Base-by-base conservation (phyloP, 1,140 invertebrate species). In the Microplitis demolitor region DNA sequence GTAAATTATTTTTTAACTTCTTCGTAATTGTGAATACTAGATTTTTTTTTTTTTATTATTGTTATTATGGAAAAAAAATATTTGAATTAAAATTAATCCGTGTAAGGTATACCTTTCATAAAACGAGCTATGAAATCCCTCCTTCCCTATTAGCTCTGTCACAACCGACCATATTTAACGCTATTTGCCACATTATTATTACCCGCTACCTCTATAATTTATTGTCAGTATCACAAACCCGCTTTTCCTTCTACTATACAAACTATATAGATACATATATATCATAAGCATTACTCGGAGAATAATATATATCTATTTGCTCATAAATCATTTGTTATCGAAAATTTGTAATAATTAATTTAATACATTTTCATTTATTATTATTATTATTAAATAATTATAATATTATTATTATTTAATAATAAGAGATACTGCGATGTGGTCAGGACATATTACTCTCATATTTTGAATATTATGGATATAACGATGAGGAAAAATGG, bases 141-240 rank as follows among this genome's bases (percentile, higher is more conserved):
- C 71, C 74, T 76, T 24, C 62, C 71, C 71, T 76, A 73, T 76
- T 76, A 73, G 64, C 58, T 71, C 74, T 73, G 74, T 76, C 74
- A 73, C 71, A 76, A 73, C 71, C 74, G 56, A 76, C 74, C 71
- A 73, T 76, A 76, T 76, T 76, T 76, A 76, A 76, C 74, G 71
- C 51, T 71, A 68, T 76, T 76, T 76, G 74, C 74, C 74, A 76
- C 74, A 76, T 76, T 76, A 76, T 76, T 76, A 76, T 73, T 76
- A 76, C 71, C 68, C 68, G 74, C 64, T 76, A 70, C 71, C 58
- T 70, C 58, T 63, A 56, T 76, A 73, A 76, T 76, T 76, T 76
- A 76, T 76, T 68, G 51, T 73, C 62, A 63, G 45, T 71, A 54
- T 71, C 37, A 14, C 16, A 64, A 51, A 33, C 24, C 69, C 45